Percentiles rank a stretch among this genome's conserved stretches.
Evolutionary conservation across 1,140 invertebrate genomes (phyloP).

Genomic region (Euwallacea fornicatus): DNA sequence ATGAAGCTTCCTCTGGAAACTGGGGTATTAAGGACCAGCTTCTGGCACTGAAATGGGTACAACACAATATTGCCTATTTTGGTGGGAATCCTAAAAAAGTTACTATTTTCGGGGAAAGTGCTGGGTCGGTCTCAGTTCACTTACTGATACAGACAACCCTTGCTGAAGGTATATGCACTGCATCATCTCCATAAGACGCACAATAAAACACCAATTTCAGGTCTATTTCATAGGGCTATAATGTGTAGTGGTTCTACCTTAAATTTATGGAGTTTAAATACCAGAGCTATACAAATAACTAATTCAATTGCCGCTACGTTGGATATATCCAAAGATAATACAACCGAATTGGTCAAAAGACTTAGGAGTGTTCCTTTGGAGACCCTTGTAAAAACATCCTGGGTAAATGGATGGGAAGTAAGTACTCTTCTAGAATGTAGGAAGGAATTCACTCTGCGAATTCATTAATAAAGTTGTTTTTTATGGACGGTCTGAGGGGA

Average conservation of each 20-base stretch:
- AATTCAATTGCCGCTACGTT: neutral
- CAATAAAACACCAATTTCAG: neutral
- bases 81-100: slow-evolving; percentile 12
- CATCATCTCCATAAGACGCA: neutral
- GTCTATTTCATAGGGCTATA: slow-evolving; percentile 16
- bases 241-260: slow-evolving; percentile 21
- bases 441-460: neutral
- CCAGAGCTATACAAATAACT: slow-evolving; percentile 10
- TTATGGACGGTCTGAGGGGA: slow-evolving; percentile 9
- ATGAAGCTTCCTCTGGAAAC: slow-evolving; percentile 14
- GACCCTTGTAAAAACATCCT: neutral
- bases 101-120: slow-evolving; percentile 20
- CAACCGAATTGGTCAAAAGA: neutral
- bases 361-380: neutral
- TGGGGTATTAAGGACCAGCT: slow-evolving; percentile 21
- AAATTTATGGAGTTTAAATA: slow-evolving; percentile 21
- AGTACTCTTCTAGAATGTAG: neutral
- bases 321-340: slow-evolving; percentile 3
- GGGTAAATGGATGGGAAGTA: neutral
- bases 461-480: neutral
- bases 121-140: slow-evolving; percentile 14
- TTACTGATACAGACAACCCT: slow-evolving; percentile 8
- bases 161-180: neutral
- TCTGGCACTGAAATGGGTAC: slow-evolving; percentile 12
- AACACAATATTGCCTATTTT: slow-evolving; percentile 10